These are phyloP conservation scores for Achroia grisella DNA, from an alignment of 1,140 invertebrate genomes.

Conservation along the genomic window DNA sequence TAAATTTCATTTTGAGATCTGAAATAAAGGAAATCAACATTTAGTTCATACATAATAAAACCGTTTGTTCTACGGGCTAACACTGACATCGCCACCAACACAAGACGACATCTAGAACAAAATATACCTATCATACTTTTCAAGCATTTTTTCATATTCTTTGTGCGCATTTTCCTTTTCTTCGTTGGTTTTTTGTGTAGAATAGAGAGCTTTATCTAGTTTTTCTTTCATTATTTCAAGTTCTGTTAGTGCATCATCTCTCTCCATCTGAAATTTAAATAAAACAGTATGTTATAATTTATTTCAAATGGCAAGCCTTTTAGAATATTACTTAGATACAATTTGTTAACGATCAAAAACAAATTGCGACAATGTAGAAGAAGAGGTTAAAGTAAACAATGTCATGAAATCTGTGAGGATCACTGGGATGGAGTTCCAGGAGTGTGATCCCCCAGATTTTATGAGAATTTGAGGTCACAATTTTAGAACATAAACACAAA, in stretches of 20 bases:
- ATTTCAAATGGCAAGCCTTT: too few relatives aligned
- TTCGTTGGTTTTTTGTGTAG: constrained; percentile 86
- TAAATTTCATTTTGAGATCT: constrained; percentile 92
- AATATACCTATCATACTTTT: constrained; percentile 92
- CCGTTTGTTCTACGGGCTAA: constrained; percentile 1
- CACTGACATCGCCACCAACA: constrained; percentile 40
- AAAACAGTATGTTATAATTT: constrained; percentile 4
- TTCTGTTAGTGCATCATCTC: constrained; percentile 89
- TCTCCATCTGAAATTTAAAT: constrained; percentile 79
- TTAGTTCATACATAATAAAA: constrained; percentile 3
- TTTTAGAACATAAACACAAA: too few relatives aligned
- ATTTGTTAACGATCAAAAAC: too few relatives aligned
- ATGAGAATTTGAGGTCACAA: too few relatives aligned
- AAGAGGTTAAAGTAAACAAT: too few relatives aligned
- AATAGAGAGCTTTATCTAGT: constrained; percentile 87
- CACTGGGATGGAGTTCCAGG: too few relatives aligned
- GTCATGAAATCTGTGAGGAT: too few relatives aligned
- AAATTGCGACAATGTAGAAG: too few relatives aligned
- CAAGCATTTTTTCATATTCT: constrained; percentile 93
- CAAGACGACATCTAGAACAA: constrained; percentile 53
- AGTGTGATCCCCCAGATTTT: too few relatives aligned
- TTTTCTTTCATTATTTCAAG: constrained; percentile 92
- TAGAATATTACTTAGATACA: too few relatives aligned
- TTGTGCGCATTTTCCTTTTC: constrained; percentile 91
- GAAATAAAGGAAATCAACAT: constrained; percentile 35